phyloP scores from a whole-genome alignment of 2,797 vertebrate species.

The Setipinna tenuifilis region DNA sequence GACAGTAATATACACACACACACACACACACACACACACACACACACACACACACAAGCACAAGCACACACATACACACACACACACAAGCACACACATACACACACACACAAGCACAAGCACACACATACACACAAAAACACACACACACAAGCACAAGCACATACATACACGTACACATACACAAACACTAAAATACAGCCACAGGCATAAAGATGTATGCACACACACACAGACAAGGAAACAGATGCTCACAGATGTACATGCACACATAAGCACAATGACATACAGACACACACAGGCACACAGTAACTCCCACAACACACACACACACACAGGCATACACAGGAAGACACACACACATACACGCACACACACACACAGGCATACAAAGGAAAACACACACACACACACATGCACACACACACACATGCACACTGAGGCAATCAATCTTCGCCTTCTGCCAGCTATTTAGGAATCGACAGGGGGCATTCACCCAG shows the following conservation, averaged over 20 bases:
- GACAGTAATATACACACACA: background rate
- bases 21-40: background rate
- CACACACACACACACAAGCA: background rate
- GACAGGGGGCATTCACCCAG: constrained; percentile 30
- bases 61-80: background rate
- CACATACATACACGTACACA: background rate
- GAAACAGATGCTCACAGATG: background rate
- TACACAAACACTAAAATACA: too few species aligned
- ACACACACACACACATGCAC: background rate
- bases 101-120: too few species aligned
- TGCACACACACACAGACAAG: too few species aligned
- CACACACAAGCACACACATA: too few species aligned
- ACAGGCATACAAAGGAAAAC: background rate
- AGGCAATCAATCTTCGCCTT: constrained; percentile 48
- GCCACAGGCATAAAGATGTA: too few species aligned
- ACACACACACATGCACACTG: background rate
- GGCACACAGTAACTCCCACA: background rate
- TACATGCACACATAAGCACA: background rate
- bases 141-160: background rate
- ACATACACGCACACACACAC: background rate
- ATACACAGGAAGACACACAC: background rate
- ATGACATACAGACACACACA: too few species aligned
- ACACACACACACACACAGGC: background rate
- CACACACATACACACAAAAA: background rate
- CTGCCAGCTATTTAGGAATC: constrained; percentile 48